Evolutionary conservation across 2,888 invertebrate genomes (phyloP).

Genomic region (Ormyrus rosae): DNA sequence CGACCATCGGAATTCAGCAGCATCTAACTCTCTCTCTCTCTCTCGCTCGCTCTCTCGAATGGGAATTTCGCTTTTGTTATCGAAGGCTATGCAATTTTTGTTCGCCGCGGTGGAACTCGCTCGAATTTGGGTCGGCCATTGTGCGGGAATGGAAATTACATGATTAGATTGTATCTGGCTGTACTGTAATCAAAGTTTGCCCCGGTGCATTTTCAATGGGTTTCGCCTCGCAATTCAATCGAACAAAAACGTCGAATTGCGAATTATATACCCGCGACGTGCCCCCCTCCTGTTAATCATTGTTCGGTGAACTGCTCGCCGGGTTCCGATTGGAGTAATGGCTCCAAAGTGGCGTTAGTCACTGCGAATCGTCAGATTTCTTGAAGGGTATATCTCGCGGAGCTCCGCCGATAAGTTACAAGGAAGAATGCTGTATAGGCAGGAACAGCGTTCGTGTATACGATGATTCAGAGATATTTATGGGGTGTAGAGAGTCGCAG

Average conservation of each 20-base stretch:
- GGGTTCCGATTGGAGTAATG: no score
- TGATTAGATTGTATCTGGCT: no score
- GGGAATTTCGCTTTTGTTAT: constrained; percentile 42
- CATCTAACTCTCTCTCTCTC: constrained; percentile 27
- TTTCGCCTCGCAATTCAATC: no score
- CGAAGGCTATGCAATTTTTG: constrained; percentile 12
- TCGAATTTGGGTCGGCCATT: constrained; percentile 1
- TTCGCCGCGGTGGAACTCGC: not conserved
- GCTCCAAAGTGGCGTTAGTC: no score
- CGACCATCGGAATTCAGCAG: constrained; percentile 30
- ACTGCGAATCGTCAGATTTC: constrained; percentile 33
- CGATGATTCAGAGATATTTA: constrained; percentile 73
- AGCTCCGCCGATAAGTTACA: constrained; percentile 45
- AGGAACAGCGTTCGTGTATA: constrained; percentile 53
- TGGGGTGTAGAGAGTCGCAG: constrained; percentile 68
- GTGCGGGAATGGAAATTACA: no score
- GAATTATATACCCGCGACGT: no score
- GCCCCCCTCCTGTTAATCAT: no score
- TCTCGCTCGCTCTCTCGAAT: constrained; percentile 3
- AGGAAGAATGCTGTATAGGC: constrained; percentile 40
- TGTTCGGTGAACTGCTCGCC: no score
- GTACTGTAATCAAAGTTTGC: no score
- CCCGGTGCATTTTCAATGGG: no score
- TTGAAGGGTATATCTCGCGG: constrained; percentile 33
- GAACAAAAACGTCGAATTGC: no score